Conservation (phyloP, 2,113 vertebrate species). For the Tichodroma muraria region DNA sequence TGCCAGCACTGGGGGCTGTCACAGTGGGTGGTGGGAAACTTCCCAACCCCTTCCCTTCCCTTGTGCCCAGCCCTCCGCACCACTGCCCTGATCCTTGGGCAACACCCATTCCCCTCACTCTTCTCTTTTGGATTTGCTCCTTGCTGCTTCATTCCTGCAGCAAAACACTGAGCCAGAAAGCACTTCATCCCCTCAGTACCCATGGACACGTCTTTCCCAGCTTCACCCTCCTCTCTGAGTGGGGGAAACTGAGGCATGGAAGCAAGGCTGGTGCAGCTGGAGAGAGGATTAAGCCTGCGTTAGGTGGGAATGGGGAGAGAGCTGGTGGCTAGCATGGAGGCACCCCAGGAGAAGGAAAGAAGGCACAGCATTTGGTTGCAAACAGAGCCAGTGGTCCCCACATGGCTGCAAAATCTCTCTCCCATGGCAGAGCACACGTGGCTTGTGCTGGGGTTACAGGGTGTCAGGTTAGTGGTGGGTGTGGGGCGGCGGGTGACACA, state of each 20-base stretch:
- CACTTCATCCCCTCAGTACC: not conserved
- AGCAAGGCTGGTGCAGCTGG: not conserved
- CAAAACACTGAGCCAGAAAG: not conserved
- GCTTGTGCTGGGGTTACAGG: not conserved
- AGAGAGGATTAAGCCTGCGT: not conserved
- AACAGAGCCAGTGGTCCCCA: not conserved
- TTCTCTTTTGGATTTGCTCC: not conserved
- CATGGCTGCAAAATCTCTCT: not conserved
- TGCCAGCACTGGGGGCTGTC: not conserved
- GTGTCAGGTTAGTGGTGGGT: not conserved
- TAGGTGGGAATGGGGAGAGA: not conserved
- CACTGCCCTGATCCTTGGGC: not conserved
- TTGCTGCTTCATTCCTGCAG: not conserved
- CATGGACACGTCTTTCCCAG: not conserved
- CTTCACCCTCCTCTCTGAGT: rapidly evolving
- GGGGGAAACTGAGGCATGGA: not conserved
- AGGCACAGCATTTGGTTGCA: not conserved
- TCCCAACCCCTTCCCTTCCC: not conserved
- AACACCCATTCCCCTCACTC: not conserved
- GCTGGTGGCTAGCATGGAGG: not conserved
- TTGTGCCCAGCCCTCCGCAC: not conserved
- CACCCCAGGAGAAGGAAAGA: not conserved
- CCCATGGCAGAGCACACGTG: rapidly evolving
- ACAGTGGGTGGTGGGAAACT: not conserved
- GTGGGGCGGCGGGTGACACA: rapidly evolving